A percentile compares a stretch with the other conserved stretches of the same genome.
Evolutionary conservation across 2,113 vertebrate genomes (phyloP).

Genomic region (Tachysurus vachellii): DNA sequence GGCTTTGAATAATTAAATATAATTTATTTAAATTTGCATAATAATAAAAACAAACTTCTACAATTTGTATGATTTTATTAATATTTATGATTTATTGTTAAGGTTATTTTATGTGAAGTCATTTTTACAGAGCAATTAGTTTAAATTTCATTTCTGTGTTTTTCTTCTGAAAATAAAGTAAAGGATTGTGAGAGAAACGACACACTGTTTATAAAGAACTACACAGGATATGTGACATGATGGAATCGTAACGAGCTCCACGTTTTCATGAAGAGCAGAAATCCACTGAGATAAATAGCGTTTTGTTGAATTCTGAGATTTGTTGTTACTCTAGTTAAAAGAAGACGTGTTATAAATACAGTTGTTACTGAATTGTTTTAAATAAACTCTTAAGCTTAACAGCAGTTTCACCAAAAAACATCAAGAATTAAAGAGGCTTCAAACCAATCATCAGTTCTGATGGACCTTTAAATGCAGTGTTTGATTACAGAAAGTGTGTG

Average conservation of each 20-base stretch:
- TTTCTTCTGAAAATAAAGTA: not conserved
- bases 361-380: not conserved
- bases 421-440: not conserved
- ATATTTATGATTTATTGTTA: not conserved
- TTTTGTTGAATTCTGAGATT: not conserved
- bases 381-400: not conserved
- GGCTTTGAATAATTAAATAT: not conserved
- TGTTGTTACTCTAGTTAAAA: not conserved
- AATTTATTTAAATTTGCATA: not conserved
- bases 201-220: not conserved
- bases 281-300: not conserved
- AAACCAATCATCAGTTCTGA: not conserved
- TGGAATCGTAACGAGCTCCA: not conserved
- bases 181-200: not conserved
- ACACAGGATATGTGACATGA: not conserved
- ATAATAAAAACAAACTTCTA: not conserved
- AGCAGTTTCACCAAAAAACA: not conserved
- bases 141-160: not conserved
- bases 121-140: not conserved
- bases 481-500: not conserved
- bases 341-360: not conserved
- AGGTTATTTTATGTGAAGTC: too few species aligned
- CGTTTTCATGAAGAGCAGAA: not conserved
- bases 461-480: not conserved
- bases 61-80: not conserved